Evolutionary conservation across 2,888 invertebrate species (phyloP), one percentile per base, ranked within the genome.

Genomic region (Gari tellinella): DNA sequence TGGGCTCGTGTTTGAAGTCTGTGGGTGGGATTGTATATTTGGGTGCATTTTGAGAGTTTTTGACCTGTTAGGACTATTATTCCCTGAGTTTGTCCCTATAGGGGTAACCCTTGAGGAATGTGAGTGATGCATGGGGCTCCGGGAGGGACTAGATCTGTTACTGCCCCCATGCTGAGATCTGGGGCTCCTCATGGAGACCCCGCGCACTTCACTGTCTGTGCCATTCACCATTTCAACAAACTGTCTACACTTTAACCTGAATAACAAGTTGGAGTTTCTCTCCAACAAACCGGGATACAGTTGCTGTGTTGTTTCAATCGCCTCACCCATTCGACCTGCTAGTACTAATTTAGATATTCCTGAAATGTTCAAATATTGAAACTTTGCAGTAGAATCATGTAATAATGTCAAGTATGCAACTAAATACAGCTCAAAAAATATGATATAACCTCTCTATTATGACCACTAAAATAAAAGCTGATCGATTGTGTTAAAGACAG

Each of bases 211-310:
- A 79, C 88, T 89, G 86, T 91, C 91, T 21, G 90, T 90, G 14
- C 91, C 92, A 62, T 91, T 92, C 55, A 99, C 97, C 97, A 99
- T 98, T 93, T 99, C 99, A 43, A 99, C 96, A 93, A 99, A 99
- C 94, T 99, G 99, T 77, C 99, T 95, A 91, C 98, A 98, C 93
- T 98, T 98, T 89, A 99, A 95, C 94, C 97, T 95, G 93, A 99
- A 99, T 92, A 97, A 94, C 87, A 99, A 94, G 93, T 97, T 97
- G 86, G 95, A 95, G 93, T 98, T 96, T 67, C 95, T 94, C 92
- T 98, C 97, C 90, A 99, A 93, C 75, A 99, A 94, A n/a, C 96
- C 96, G 3, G 99, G 99, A 93, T 97, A 99, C 83, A 97, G 94
- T 87, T 95, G 94, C 91, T 95, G 95, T 70, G 98, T 97, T 84